These are phyloP conservation scores for Pteropus rufus DNA, from an alignment of 2,797 vertebrate species.

Conservation along the genomic window DNA sequence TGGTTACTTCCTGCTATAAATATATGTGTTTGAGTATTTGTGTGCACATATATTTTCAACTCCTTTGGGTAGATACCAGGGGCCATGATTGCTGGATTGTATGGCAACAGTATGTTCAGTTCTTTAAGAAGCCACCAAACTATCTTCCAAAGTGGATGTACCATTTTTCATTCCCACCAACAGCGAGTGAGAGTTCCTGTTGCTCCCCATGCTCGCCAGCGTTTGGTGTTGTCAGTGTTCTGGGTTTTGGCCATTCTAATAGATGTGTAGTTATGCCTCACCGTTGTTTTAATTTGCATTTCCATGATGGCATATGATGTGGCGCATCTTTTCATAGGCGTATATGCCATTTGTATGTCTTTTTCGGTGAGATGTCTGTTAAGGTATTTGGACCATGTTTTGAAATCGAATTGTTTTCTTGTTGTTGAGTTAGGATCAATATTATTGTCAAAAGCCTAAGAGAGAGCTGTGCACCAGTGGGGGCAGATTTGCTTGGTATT, in stretches of 20 bases:
- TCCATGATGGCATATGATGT: neutral
- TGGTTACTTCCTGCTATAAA: neutral
- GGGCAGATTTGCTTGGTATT: neutral
- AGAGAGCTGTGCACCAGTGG: neutral
- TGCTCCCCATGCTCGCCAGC: neutral
- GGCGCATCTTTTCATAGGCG: neutral
- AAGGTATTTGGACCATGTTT: neutral
- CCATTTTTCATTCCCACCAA: neutral
- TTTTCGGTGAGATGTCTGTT: neutral
- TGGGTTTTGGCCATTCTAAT: neutral
- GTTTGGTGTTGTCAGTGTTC: neutral
- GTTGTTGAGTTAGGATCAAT: neutral
- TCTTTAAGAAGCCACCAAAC: neutral
- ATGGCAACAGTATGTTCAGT: neutral
- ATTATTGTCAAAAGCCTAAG: neutral
- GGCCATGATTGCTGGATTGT: neutral
- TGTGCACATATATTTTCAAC: neutral
- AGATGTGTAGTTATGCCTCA: too few species aligned
- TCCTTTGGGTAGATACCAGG: neutral
- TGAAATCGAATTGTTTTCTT: neutral
- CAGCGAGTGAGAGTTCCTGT: neutral
- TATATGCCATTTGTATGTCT: neutral
- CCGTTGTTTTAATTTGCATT: neutral
- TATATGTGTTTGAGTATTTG: neutral
- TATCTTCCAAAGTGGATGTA: neutral